Evolutionary conservation across 2,113 vertebrate species (phyloP).

Genomic region (Himantopus leucocephalus): DNA sequence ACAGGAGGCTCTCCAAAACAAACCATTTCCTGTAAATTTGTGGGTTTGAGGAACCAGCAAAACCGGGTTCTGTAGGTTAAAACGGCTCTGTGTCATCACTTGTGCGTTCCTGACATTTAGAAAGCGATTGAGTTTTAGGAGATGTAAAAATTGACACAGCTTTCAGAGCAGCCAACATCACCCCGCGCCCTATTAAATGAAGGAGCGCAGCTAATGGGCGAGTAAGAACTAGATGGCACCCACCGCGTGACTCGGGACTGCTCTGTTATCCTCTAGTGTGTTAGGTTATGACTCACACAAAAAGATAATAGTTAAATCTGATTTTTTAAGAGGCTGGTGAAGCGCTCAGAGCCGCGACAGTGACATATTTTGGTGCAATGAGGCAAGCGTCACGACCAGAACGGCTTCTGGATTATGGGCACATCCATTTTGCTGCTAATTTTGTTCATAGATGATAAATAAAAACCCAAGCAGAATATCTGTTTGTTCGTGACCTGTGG

Average conservation of each 20-base stretch:
- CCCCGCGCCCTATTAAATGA: background rate
- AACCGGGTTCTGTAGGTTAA: background rate
- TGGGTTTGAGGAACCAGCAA: background rate
- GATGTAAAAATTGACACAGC: background rate
- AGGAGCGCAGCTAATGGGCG: background rate
- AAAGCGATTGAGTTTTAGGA: background rate
- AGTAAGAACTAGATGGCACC: background rate
- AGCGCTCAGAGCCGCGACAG: background rate
- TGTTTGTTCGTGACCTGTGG: background rate
- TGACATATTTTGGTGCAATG: background rate
- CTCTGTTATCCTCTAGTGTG: background rate
- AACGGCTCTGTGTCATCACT: background rate
- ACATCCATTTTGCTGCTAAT: background rate
- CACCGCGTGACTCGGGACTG: background rate
- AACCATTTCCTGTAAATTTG: background rate
- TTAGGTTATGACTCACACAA: background rate
- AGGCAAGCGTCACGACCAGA: background rate
- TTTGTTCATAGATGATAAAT: background rate
- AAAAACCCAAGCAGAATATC: rapidly evolving
- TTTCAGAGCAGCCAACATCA: background rate
- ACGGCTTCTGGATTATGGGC: background rate
- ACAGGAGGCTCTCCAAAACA: background rate
- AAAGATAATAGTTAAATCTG: no score
- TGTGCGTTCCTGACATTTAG: background rate
- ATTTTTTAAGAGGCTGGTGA: background rate